These are phyloP conservation scores for Triplophysa yarkandensis DNA, from an alignment of 2,797 vertebrate genomes.

Conservation along the genomic window DNA sequence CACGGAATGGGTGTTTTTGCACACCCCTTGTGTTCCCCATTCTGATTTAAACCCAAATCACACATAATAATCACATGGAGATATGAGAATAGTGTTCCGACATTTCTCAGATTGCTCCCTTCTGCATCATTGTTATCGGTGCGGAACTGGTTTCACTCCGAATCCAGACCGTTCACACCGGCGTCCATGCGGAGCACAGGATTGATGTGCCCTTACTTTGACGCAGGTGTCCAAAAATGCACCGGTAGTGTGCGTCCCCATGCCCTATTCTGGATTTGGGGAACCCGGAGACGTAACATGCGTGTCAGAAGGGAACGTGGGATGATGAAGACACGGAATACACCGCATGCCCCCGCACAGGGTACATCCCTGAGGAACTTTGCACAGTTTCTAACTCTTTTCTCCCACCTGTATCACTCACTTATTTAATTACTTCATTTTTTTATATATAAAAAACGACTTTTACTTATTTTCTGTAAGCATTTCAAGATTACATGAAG, in stretches of 20 bases:
- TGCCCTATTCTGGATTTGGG: constrained; percentile 50
- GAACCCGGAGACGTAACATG: constrained; percentile 46
- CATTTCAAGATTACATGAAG: too few species aligned
- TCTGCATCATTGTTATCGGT: too few species aligned
- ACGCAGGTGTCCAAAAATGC: constrained; percentile 2
- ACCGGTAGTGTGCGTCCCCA: constrained; percentile 49
- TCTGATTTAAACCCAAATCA: constrained; percentile 6
- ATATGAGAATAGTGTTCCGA: too few species aligned
- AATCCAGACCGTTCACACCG: too few species aligned
- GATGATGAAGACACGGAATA: constrained; percentile 25
- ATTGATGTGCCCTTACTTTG: neutral
- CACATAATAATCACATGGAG: too few species aligned
- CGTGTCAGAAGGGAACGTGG: constrained; percentile 42
- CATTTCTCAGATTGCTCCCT: too few species aligned
- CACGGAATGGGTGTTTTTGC: constrained; percentile 7
- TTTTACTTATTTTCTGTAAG: too few species aligned
- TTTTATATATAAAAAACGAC: too few species aligned
- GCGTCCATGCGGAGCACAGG: neutral
- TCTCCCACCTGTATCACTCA: too few species aligned
- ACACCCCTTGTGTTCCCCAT: neutral
- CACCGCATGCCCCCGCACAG: constrained; percentile 29
- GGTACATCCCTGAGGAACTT: constrained; percentile 38
- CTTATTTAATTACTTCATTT: too few species aligned
- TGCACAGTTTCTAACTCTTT: constrained; percentile 11
- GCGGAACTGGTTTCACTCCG: too few species aligned